phyloP scores from a whole-genome alignment of 2,113 vertebrate species.

The Paratilapia polleni region DNA sequence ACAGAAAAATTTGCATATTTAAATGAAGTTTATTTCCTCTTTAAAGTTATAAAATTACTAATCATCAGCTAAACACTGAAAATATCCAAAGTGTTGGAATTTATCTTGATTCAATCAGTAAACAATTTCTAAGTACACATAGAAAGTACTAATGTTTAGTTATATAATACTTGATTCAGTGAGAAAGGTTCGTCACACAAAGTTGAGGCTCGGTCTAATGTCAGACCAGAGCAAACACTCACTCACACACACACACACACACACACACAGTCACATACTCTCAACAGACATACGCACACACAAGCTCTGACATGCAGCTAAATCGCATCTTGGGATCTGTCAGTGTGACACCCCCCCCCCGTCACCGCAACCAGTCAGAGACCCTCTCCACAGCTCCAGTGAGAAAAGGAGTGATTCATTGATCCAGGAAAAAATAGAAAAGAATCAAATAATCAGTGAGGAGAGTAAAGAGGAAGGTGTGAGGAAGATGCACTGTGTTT shows the following conservation, averaged over 20 bases:
- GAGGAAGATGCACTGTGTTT: slow-evolving; percentile 43
- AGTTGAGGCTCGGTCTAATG: not conserved
- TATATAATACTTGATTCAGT: slow-evolving; percentile 52
- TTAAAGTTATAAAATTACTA: slow-evolving; percentile 62
- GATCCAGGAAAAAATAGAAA: not conserved
- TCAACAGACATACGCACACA: slow-evolving; percentile 19
- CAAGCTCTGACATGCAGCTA: slow-evolving; percentile 62
- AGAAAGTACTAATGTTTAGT: slow-evolving; percentile 62
- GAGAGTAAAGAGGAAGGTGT: not conserved
- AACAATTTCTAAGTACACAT: slow-evolving; percentile 63
- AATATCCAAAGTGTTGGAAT: slow-evolving; percentile 62
- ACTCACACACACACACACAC: slow-evolving; percentile 31
- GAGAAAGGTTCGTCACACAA: slow-evolving; percentile 35
- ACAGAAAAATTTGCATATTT: slow-evolving; percentile 71
- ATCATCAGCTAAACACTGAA: slow-evolving; percentile 67
- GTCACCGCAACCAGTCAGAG: slow-evolving; percentile 65
- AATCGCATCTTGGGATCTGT: slow-evolving; percentile 37
- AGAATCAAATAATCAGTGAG: not conserved
- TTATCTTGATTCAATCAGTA: slow-evolving; percentile 54
- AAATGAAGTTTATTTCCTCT: slow-evolving; percentile 42
- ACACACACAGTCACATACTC: slow-evolving; percentile 22
- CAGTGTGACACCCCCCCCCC: slow-evolving; percentile 47
- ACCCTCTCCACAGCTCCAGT: slow-evolving; percentile 45
- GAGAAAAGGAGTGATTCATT: slow-evolving; percentile 21
- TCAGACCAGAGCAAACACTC: slow-evolving; percentile 15